Evolutionary conservation across 2,888 invertebrate genomes (phyloP).

Genomic region (Brenthis daphne): DNA sequence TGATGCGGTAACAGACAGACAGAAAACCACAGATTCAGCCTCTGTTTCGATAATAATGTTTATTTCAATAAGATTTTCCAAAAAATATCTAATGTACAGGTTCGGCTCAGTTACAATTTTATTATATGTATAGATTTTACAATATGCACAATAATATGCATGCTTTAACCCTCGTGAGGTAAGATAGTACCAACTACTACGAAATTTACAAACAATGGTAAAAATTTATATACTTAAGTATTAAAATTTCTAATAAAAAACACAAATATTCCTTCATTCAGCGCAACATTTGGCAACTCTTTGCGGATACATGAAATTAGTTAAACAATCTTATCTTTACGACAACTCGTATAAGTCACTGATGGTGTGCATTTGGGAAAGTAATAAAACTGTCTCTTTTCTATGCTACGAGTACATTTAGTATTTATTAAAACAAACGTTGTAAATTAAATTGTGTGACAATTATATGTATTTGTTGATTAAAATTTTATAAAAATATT

Average conservation of each 20-base stretch:
- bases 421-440: slow-evolving; percentile 15
- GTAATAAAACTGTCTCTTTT: slow-evolving; percentile 22
- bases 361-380: slow-evolving; percentile 23
- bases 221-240: neutral
- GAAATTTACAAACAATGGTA: neutral
- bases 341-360: slow-evolving; percentile 22
- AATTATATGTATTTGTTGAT: neutral
- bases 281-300: slow-evolving; percentile 19
- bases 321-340: slow-evolving; percentile 25
- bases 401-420: slow-evolving; percentile 14
- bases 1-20: no score
- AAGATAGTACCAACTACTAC: no score
- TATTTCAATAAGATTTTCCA: no score
- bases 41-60: no score
- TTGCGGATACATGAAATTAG: slow-evolving; percentile 20
- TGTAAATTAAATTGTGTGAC: slow-evolving; percentile 14
- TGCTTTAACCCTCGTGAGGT: no score
- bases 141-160: no score
- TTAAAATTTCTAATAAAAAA: neutral
- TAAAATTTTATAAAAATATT: neutral
- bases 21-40: no score
- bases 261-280: slow-evolving; percentile 1
- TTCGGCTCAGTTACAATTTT: no score
- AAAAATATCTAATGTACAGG: no score
- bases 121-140: no score